Evolutionary conservation across 2,113 vertebrate species (phyloP).

Genomic region (Eolophus roseicapilla): DNA sequence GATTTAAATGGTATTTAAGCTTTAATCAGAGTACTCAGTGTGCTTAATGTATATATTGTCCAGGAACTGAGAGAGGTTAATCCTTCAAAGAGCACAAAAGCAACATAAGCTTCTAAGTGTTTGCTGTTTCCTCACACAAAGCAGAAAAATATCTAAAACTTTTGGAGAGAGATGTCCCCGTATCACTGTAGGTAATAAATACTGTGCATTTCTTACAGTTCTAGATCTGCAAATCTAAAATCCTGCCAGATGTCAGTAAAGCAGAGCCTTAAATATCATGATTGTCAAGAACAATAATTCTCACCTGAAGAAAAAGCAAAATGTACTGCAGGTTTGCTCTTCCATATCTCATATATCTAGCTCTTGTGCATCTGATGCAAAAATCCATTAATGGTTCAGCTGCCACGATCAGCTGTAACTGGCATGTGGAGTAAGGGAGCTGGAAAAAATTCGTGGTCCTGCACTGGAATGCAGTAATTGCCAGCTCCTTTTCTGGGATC

Average conservation of each 20-base stretch:
- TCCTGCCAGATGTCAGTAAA: not conserved
- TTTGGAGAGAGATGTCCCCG: not conserved
- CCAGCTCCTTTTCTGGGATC: not conserved
- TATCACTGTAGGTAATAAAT: not conserved
- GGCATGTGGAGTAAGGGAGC: not conserved
- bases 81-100: not conserved
- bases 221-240: not conserved
- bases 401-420: not conserved
- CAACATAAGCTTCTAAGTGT: not conserved
- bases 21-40: not conserved
- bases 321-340: not conserved
- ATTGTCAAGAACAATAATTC: not conserved
- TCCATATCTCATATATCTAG: not conserved
- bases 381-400: not conserved
- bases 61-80: not conserved
- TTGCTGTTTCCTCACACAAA: not conserved
- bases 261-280: not conserved
- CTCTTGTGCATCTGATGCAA: not conserved
- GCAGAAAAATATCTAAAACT: not conserved
- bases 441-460: not conserved
- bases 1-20: not conserved
- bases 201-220: not conserved
- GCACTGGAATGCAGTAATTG: constrained; percentile 24
- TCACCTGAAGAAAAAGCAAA: not conserved
- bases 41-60: not conserved